A percentile compares a stretch with the other conserved stretches of the same genome.
phyloP scores from a whole-genome alignment of 2,888 invertebrate species.

The Scaptomyza flava region DNA sequence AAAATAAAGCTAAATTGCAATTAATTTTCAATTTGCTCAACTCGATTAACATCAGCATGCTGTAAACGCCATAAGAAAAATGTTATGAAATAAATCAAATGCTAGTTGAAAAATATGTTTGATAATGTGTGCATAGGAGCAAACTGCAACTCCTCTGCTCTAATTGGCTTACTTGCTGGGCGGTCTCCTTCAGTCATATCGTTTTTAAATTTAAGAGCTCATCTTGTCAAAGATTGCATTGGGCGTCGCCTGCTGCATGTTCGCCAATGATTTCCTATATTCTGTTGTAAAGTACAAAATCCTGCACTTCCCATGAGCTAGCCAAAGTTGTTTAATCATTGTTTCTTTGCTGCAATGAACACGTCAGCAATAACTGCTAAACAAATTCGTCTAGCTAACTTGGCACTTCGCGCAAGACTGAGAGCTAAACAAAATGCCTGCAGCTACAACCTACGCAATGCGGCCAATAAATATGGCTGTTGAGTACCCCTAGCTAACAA shows the following conservation, averaged over 20 bases:
- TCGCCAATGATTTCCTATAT: conserved; percentile 1
- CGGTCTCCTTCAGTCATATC: conserved; percentile 17
- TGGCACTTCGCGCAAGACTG: conserved; percentile 16
- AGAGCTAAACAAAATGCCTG: conserved; percentile 62
- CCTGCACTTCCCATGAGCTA: conserved; percentile 36
- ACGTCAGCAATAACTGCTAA: conserved; percentile 36
- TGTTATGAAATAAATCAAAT: conserved; percentile 65
- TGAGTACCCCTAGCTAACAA: conserved; percentile 39
- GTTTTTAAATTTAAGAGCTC: conserved; percentile 2
- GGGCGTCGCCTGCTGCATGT: conserved; percentile 10
- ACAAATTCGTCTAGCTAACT: conserved; percentile 52
- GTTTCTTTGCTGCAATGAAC: conserved; percentile 21
- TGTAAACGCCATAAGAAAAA: conserved; percentile 57
- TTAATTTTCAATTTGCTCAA: conserved; percentile 82
- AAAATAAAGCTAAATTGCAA: conserved; percentile 82
- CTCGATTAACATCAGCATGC: conserved; percentile 71
- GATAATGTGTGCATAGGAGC: conserved; percentile 9
- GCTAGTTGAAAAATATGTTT: conserved; percentile 8
- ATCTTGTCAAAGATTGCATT: conserved; percentile 5
- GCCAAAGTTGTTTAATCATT: conserved; percentile 10
- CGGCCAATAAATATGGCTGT: conserved; percentile 65
- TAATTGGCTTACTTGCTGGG: conserved; percentile 3
- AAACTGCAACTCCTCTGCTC: conserved; percentile 10
- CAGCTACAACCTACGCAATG: conserved; percentile 74
- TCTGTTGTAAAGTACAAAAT: background rate